phyloP scores from a whole-genome alignment of 1,140 invertebrate genomes.

The Anadara kagoshimensis region DNA sequence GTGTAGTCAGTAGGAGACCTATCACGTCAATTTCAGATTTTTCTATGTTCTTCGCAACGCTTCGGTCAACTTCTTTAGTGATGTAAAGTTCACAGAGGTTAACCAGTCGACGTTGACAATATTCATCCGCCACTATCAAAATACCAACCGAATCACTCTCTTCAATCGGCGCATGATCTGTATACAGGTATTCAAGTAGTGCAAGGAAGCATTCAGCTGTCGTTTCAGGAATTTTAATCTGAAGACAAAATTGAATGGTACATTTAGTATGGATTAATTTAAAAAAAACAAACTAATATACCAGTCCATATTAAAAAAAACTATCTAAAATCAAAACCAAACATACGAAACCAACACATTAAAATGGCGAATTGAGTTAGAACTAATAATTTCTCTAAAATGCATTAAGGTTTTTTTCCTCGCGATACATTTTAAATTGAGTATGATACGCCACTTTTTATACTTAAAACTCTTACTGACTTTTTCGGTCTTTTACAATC shows the following conservation, averaged over 20 bases:
- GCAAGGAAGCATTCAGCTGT: slow-evolving; percentile 60
- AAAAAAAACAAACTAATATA: no score
- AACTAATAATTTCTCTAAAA: no score
- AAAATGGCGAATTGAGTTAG: no score
- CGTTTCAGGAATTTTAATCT: slow-evolving; percentile 56
- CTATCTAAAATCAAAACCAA: no score
- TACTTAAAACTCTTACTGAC: no score
- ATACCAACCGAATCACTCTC: slow-evolving; percentile 61
- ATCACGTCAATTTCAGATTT: slow-evolving; percentile 68
- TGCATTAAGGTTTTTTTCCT: no score
- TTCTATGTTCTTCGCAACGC: slow-evolving; percentile 59
- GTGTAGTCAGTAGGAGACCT: slow-evolving; percentile 59
- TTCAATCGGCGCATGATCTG: slow-evolving; percentile 68
- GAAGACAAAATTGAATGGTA: slow-evolving; percentile 10
- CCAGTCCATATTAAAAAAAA: no score
- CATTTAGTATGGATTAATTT: no score
- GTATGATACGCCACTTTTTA: no score
- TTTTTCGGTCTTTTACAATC: no score
- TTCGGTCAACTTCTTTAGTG: slow-evolving; percentile 66
- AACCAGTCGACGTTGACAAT: slow-evolving; percentile 56
- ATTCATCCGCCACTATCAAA: slow-evolving; percentile 63
- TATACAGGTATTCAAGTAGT: slow-evolving; percentile 68
- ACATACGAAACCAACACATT: no score
- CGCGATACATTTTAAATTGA: no score
- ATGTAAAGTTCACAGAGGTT: slow-evolving; percentile 70